These are phyloP conservation scores for Microcebus lehilahytsara DNA, from an alignment of 2,113 vertebrate genomes.

Conservation along the genomic window DNA sequence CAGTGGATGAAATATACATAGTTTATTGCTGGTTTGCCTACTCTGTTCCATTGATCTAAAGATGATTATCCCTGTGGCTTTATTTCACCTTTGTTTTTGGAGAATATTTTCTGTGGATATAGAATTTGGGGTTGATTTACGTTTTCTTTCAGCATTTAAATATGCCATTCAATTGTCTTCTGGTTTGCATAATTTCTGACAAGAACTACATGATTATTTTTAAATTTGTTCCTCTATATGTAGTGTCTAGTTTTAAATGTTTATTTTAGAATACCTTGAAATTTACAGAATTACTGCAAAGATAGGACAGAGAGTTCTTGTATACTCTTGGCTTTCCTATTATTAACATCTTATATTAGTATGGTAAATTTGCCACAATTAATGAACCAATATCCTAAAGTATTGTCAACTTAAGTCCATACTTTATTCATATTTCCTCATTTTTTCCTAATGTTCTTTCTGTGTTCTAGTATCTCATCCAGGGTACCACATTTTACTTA, in stretches of 20 bases:
- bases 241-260: not conserved
- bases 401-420: not conserved
- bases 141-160: not conserved
- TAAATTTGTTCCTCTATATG: not conserved
- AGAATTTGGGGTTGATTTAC: not conserved
- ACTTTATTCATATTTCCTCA: not conserved
- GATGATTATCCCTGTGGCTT: not conserved
- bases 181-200: slow-evolving; percentile 1
- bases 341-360: not conserved
- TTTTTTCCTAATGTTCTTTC: not conserved
- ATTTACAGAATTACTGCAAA: not conserved
- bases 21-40: not conserved
- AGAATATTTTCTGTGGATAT: not conserved
- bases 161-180: not conserved
- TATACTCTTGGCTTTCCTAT: not conserved
- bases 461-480: not conserved
- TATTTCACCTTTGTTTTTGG: not conserved
- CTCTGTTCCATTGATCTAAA: not conserved
- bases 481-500: not conserved
- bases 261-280: not conserved
- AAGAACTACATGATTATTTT: not conserved
- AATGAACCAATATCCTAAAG: not conserved
- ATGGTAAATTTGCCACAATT: not conserved
- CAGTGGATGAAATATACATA: no score
- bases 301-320: not conserved